Evolutionary conservation across 2,113 vertebrate genomes (phyloP).

Genomic region (Thunnus maccoyii): DNA sequence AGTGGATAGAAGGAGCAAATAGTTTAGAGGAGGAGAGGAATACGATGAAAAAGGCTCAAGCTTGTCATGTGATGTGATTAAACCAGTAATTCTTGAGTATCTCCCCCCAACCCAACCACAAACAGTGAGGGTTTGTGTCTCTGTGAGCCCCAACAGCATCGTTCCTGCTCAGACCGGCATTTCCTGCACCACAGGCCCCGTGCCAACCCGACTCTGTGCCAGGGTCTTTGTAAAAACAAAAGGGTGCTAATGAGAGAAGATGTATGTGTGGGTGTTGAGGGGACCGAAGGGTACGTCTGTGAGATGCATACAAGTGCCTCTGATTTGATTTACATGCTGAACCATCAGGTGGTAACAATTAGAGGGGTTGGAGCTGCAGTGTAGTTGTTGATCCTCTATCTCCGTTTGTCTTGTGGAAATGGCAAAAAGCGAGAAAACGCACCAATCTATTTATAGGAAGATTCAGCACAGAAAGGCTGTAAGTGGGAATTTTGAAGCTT

Average conservation of each 20-base stretch:
- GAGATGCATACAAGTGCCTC: slow-evolving; percentile 31
- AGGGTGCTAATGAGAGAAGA: slow-evolving; percentile 50
- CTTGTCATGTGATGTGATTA: slow-evolving; percentile 7
- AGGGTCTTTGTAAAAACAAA: slow-evolving; percentile 31
- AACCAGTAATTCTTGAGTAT: background rate
- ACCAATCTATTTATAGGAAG: background rate
- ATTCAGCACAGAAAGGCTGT: too few relatives aligned
- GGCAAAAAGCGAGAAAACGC: background rate
- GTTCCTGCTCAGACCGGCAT: background rate
- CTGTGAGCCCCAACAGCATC: background rate
- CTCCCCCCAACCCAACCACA: background rate
- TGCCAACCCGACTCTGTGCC: slow-evolving; percentile 32
- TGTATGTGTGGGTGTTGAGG: slow-evolving; percentile 3
- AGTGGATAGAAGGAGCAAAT: slow-evolving; percentile 11
- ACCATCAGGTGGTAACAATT: background rate
- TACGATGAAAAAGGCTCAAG: background rate
- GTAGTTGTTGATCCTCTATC: background rate
- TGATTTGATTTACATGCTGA: slow-evolving; percentile 26
- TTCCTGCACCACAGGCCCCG: slow-evolving; percentile 8
- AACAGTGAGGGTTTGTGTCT: slow-evolving; percentile 34
- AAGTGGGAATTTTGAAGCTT: background rate
- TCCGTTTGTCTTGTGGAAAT: too few relatives aligned
- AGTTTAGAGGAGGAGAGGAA: slow-evolving; percentile 8
- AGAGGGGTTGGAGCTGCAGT: background rate
- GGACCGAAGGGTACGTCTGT: background rate